phyloP scores from a whole-genome alignment of 1,140 invertebrate species.

The Homarus americanus region DNA sequence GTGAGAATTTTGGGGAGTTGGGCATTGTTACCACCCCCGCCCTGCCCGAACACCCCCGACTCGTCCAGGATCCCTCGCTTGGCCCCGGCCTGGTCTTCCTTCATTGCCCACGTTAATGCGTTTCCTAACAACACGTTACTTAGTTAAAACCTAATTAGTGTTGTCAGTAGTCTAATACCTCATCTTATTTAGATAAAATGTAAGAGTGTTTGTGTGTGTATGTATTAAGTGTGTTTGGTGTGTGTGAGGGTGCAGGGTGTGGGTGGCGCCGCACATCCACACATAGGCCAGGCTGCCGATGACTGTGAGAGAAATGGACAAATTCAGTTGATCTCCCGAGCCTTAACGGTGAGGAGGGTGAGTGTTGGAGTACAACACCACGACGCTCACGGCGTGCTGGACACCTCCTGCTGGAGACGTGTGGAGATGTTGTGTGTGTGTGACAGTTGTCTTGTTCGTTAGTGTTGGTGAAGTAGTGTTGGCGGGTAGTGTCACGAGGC shows the following conservation, averaged over 20 bases:
- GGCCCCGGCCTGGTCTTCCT: constrained; percentile 12
- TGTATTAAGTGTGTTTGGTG: not conserved
- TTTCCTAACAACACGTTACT: too few species aligned
- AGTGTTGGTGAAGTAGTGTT: not conserved
- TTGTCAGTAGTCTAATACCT: too few species aligned
- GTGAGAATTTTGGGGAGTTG: constrained; percentile 58
- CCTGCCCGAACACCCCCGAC: constrained; percentile 20
- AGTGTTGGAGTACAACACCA: not conserved
- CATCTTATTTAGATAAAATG: too few species aligned
- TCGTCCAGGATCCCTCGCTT: not conserved
- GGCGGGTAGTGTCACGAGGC: too few species aligned
- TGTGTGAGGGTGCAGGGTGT: not conserved
- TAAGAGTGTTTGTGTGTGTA: not conserved
- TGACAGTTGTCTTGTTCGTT: not conserved
- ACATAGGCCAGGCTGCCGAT: constrained; percentile 50
- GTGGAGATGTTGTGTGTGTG: not conserved
- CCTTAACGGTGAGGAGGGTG: constrained; percentile 33
- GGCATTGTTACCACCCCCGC: constrained; percentile 51
- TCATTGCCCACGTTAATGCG: not conserved
- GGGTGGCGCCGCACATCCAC: not conserved
- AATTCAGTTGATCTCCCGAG: constrained; percentile 57
- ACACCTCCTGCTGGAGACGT: not conserved
- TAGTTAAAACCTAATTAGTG: too few species aligned
- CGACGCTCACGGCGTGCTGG: not conserved
- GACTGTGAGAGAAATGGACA: constrained; percentile 54